Base-by-base conservation (phyloP, 2,113 vertebrate species). In the Gobiocypris rarus region DNA sequence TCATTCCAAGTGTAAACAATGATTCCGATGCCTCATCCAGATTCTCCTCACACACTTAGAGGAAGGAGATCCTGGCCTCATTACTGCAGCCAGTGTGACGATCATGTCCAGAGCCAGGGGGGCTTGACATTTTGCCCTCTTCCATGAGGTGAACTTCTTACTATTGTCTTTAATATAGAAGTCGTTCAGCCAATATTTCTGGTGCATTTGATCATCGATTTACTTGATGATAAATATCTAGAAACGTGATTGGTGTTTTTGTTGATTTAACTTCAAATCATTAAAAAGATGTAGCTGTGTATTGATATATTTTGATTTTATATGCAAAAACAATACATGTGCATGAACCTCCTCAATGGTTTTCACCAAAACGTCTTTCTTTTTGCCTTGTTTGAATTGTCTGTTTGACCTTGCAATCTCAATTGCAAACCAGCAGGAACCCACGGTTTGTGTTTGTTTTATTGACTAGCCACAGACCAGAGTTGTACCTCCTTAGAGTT, bases 381-480 rank as follows among this genome's bases (percentile, higher is more conserved):
- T 82, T 82, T 82, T n/a, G 74, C 78, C 31, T 77, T 75, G 9
- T 85, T 61, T 7, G 1, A 71, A 43, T 83, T 74, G 85, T 81
- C n/a, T 15, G n/a, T n/a, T 84, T 91, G 92, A 93, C 92, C 91
- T 91, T 92, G 90, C 81, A 65, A 85, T 91, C 86, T 81, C 73
- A 9, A 31, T 59, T 45, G 84, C 86, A 90, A 84, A 71, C 87
- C 54, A 69, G 58, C 84, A 85, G 85, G 82, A 84, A 41, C 82
- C 59, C 75, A 80, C 61, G 4, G n/a, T 83, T 87, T 84, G 69
- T 92, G 91, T 92, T 93, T 92, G 86, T 84, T 94, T 94, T 94
- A 94, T 94, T 92, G 93, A 94, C 90, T 91, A 91, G 91, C 91
- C 88, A 75, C 87, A 81, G 84, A 87, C 82, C 84, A 84, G 83